Conservation (phyloP, 2,113 vertebrate species). For the Paracanthobrama guichenoti region DNA sequence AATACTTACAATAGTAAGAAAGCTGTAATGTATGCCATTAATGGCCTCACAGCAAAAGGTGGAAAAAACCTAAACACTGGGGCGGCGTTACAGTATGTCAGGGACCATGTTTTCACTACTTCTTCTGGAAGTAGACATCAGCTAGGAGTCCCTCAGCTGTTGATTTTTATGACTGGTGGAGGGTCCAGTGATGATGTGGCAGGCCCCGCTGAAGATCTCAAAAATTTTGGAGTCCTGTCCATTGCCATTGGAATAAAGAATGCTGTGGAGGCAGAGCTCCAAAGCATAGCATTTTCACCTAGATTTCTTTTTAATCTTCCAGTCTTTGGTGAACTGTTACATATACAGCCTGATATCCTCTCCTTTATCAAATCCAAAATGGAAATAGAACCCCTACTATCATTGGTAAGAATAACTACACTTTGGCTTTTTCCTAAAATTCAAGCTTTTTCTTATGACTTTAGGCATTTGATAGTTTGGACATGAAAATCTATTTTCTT, state of each 20-base stretch:
- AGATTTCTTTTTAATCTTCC: constrained; percentile 81
- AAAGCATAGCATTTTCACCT: constrained; percentile 80
- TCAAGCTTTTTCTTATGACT: constrained; percentile 11
- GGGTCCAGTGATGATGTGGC: constrained; percentile 79
- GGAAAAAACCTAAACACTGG: constrained; percentile 84
- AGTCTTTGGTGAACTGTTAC: constrained; percentile 81
- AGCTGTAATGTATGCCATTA: constrained; percentile 80
- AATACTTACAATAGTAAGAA: constrained; percentile 75
- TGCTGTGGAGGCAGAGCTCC: constrained; percentile 78
- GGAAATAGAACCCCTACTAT: constrained; percentile 63
- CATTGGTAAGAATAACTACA: constrained; percentile 69
- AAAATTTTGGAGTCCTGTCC: constrained; percentile 75
- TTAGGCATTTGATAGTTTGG: constrained; percentile 52
- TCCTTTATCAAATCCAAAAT: constrained; percentile 68
- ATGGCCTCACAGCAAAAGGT: constrained; percentile 82
- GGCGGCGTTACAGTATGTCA: constrained; percentile 80
- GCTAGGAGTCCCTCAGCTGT: constrained; percentile 83
- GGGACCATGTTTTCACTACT: constrained; percentile 77
- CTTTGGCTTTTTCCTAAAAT: background rate
- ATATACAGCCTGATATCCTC: constrained; percentile 72
- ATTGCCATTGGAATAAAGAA: constrained; percentile 86
- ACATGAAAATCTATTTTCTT: constrained; percentile 55
- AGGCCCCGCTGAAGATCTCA: constrained; percentile 71
- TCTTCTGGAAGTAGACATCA: constrained; percentile 83
- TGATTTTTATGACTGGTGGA: constrained; percentile 84